Base-by-base conservation (phyloP, 2,113 vertebrate species). In the Amblyopsis rosae region DNA sequence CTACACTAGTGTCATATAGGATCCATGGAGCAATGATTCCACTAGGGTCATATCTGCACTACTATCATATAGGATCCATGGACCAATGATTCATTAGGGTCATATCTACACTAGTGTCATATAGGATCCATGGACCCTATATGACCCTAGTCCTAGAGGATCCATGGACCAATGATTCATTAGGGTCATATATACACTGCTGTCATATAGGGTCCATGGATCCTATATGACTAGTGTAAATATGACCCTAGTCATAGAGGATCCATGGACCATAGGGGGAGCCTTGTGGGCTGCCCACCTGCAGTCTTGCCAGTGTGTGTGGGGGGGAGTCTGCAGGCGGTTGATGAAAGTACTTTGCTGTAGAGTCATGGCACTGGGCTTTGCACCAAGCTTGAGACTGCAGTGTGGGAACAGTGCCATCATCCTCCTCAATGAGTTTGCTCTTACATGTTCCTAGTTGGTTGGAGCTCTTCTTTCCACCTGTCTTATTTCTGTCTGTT, bases 331-430 rank as follows among this genome's bases (percentile, higher is more conserved):
- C 83, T 77, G 67, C 84, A 90, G 91, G 84, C 85, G 88, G 66
- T 91, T 93, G 93, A 93, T 93, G 91, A 93, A 93, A 93, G 88
- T 89, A 86, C 86, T 90, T 88, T 90, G 86, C 87, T 84, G 77
- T 90, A 85, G 82, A 84, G 72, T 77, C 91, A 92, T 91, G 91
- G 88, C 90, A 88, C 91, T 88, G 77, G 83, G 84, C 85, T 91
- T 81, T 83, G 79, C 86, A 85, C 81, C 17, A 33, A 79, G 73
- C 81, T 75, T 51, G 10, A 26, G 15, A 62, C 58, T 76, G 78
- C 70, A 65, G 79, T 86, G 87, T 69, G 79, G 88, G 90, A 68
- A 47, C 87, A 80, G 89, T 90, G 86, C 89, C 92, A 92, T 92
- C 86, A 81, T 77, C 87, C 91, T 84, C 84, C 91, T 84, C 84